These are phyloP conservation scores for Stenopsyche tienmushanensis DNA, from an alignment of 1,140 invertebrate species.

Conservation along the genomic window DNA sequence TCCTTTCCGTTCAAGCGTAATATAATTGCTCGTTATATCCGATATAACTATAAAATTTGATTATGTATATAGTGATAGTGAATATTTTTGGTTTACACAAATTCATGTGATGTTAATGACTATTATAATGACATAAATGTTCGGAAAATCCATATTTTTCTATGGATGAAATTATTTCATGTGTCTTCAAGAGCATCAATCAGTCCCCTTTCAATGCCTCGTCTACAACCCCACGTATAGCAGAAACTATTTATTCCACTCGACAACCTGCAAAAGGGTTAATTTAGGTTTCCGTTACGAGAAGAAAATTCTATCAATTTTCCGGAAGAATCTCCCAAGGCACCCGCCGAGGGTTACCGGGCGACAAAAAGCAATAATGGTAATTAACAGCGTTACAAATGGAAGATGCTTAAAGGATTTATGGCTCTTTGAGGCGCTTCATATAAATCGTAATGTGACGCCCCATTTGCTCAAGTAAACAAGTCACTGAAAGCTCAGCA, in stretches of 20 bases:
- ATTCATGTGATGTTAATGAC: background rate
- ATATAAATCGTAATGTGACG: conserved; percentile 24
- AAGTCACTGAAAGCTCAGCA: background rate
- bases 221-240: no score
- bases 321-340: background rate
- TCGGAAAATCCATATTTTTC: background rate
- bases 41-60: no score
- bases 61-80: no score
- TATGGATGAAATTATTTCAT: background rate
- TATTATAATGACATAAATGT: background rate
- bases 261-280: background rate
- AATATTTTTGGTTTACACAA: background rate
- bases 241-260: no score
- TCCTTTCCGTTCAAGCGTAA: no score
- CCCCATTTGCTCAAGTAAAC: conserved; percentile 10
- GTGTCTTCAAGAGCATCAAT: background rate
- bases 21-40: no score
- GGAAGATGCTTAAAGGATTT: conserved; percentile 8
- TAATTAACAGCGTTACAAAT: conserved; percentile 3
- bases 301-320: background rate
- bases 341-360: no score
- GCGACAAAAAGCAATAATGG: conserved; percentile 1
- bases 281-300: background rate
- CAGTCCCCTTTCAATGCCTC: no score
- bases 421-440: conserved; percentile 1